Evolutionary conservation across 1,140 invertebrate species (phyloP), one percentile per base, ranked within the genome.

Genomic region (Rhagoletis zephyria): DNA sequence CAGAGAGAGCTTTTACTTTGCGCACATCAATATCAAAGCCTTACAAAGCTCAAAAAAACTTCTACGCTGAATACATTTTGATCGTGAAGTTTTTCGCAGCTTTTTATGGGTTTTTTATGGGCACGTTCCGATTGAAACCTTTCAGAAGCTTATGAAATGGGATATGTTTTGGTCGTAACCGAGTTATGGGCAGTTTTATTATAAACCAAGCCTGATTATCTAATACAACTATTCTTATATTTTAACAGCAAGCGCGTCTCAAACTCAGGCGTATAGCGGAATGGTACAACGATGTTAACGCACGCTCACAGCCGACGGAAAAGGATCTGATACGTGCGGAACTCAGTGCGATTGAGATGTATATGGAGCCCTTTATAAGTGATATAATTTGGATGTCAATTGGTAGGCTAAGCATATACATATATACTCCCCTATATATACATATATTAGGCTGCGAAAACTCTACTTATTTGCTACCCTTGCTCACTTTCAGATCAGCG

Each of bases 261-360:
- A 91, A 90, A 88, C 86, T 92, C 3, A 70, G 88, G 70, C 88
- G 94, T 51, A 94, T 93, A 86, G 91, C 94, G 1, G 93, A 94
- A 89, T 94, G 94, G 93, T 94, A 93, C 90, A 96, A 96, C 93
- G 94, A 95, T 90, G 93, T 96, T 12, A 91, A 94, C 67, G 93
- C 91, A 3, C 93, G 94, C 19, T 94, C 95, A 3, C 92, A 95
- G 16, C 91, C 93, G 63, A 94, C 95, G 10, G 96, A 96, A 91
- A 95, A 93, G 86, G 93, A 94, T 60, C 92, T 96, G 14, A 94
- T 96, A 87, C 91, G 94, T 87, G 89, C 93, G 4, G 95, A 96
- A 91, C 91, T 96, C 70, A 88, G 90, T 6, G 87, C 89, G 86
- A 89, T 96, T 87, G 95, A 96, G 90, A 89, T 91, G 30, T 91